Evolutionary conservation across 2,113 vertebrate genomes (phyloP), one percentile per base, ranked within the genome.

Genomic region (Sus scrofa): DNA sequence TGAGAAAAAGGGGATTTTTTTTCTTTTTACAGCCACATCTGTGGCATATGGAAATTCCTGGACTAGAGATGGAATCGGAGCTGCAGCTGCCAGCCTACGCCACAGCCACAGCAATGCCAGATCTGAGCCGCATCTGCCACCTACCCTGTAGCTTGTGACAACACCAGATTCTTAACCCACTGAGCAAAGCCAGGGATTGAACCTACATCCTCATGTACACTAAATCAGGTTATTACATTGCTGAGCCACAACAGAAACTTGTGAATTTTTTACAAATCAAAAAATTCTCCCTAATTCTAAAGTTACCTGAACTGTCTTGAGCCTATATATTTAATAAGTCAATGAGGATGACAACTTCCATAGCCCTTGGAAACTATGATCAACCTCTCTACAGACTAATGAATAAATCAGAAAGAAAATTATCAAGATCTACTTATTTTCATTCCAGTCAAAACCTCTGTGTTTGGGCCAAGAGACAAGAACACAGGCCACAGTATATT

Each of bases 401-500:
- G 50, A 77, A 11, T 79, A 91, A 86, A 78, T 83, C 34, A 74
- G 26, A 73, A 73, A 70, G 60, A 39, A 26, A 39, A 26, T 24
- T 12, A 90, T 10, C 13, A 19, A 94, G 87, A 70, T 44, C 16
- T 62, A 20, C n/a, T 32, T 81, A 22, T 93, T 94, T 94, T 79
- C 11, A 89, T 97, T 91, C 32, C 18, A 89, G 58, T 87, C 67
- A 95, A 95, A 97, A 78, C 9, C 3, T 71, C 32, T 75, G 24
- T 67, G 19, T 68, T n/a, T 9, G 73, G 50, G 22, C 19, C 34
- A 65, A 85, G 19, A 39, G 50, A 32, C 27, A 86, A 67, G 50
- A 92, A 94, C 84, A 94, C 62, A 58, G 96, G 11, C 27, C 89
- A 12, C 39, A 89, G 34, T 84, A 89, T 62, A 97, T 98, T 97